These are phyloP conservation scores for Lasioglossum albipes DNA, from an alignment of 1,140 invertebrate genomes.

Conservation along the genomic window DNA sequence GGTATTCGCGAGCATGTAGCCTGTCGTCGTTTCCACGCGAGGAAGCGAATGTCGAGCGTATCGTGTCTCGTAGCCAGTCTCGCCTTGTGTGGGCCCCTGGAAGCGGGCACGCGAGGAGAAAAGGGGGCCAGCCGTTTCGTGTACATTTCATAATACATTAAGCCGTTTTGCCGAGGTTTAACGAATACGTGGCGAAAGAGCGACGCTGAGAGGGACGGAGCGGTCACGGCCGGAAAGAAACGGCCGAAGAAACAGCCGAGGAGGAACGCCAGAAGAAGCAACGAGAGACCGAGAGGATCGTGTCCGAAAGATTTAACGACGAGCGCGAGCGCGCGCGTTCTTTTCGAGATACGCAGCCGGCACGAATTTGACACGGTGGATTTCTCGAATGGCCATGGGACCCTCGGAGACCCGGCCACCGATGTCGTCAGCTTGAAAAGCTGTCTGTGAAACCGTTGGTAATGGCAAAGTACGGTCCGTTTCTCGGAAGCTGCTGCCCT, in stretches of 20 bases:
- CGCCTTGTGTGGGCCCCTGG: slow-evolving; percentile 56
- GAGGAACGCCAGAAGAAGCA: slow-evolving; percentile 27
- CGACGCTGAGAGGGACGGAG: slow-evolving; percentile 16
- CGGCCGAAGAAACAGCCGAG: slow-evolving; percentile 6
- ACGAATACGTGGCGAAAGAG: slow-evolving; percentile 56
- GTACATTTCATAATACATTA: slow-evolving; percentile 66
- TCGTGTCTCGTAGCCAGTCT: not conserved
- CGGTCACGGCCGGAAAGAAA: not conserved
- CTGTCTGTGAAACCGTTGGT: slow-evolving; percentile 30
- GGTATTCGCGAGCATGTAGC: slow-evolving; percentile 37
- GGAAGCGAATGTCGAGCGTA: not conserved
- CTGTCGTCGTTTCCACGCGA: not conserved
- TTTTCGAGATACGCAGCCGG: slow-evolving; percentile 52
- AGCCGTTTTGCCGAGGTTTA: slow-evolving; percentile 59
- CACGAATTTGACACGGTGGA: slow-evolving; percentile 64
- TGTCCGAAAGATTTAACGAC: slow-evolving; percentile 62
- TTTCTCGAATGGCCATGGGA: slow-evolving; percentile 53
- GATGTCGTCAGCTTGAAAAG: slow-evolving; percentile 42
- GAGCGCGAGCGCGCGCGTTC: slow-evolving; percentile 21
- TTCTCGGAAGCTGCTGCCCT: slow-evolving; percentile 61
- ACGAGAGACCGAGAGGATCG: slow-evolving; percentile 51
- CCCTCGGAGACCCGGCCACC: slow-evolving; percentile 50
- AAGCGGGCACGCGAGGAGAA: not conserved
- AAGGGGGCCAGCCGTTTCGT: slow-evolving; percentile 43
- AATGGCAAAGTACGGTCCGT: slow-evolving; percentile 26